Evolutionary conservation across 2,888 invertebrate genomes (phyloP), one percentile per base, ranked within the genome.

Genomic region (Phasia obesa): DNA sequence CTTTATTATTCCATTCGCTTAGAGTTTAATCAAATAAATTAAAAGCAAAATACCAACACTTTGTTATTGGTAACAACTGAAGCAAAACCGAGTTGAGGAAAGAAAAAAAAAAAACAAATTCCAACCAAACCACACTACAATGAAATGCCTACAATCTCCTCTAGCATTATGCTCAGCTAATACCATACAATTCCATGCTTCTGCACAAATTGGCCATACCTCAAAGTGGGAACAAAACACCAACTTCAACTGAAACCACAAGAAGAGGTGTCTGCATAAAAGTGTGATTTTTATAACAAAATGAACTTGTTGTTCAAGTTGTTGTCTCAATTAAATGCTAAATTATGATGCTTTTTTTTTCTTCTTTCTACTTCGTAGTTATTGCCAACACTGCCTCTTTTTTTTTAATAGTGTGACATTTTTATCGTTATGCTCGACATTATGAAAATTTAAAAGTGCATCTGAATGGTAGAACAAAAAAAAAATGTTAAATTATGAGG

Each of bases 261-360:
- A 65, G 21, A 27, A 79, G 15, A 80, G 79, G 79, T 67, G 79
- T 73, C 67, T 79, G 53, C 79, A 59, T 67, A 53, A 67, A 60
- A 73, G 67, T 80, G 60, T 80, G 59, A 80, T 80, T 76, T 70
- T 73, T 64, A 67, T 65, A 75, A 51, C 42, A 75, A 69, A 77
- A 59, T 70, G 62, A 70, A 59, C 73, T 79, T 73, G 82, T 74
- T 67, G 79, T 47, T 80, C 59, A 64, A 67, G 53, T 71, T 74
- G 74, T 55, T 74, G 73, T 76, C 84, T 85, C 85, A 86, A 86
- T 86, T 84, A 85, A 86, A 85, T 85, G 84, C 85, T 85, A 85
- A 86, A 84, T 85, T 85, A 86, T 86, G 84, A 70, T 44, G 44
- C 15, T 42, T 60, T 70, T 70, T 76, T 57, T 49, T 13, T 11